Conservation (phyloP, 2,113 vertebrate species). For the Nothobranchius kuhntae region DNA sequence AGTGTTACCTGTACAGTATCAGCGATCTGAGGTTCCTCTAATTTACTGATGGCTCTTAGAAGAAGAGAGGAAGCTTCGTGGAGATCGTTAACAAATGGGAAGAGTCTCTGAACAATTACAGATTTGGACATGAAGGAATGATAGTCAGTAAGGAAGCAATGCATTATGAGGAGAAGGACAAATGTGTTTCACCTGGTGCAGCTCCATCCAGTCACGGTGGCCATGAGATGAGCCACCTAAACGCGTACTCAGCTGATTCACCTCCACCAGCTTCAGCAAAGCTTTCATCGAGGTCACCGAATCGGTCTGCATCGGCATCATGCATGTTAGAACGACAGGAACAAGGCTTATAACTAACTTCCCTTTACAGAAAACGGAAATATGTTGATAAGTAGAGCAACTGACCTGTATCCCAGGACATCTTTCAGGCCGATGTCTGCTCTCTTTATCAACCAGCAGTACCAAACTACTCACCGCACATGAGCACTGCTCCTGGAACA, state of each 20-base stretch:
- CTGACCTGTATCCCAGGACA: conserved; percentile 83
- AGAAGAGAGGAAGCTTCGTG: conserved; percentile 79
- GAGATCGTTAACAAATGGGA: conserved; percentile 83
- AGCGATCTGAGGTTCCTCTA: conserved; percentile 65
- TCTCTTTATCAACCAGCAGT: conserved; percentile 85
- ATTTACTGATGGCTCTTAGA: conserved; percentile 78
- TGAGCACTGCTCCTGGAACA: conserved; percentile 68
- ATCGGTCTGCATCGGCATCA: conserved; percentile 79
- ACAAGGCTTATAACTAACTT: background rate
- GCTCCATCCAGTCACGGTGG: conserved; percentile 88
- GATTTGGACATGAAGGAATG: background rate
- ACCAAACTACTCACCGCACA: conserved; percentile 76
- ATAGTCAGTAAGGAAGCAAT: background rate
- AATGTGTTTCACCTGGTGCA: conserved; percentile 84
- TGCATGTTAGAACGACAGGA: conserved; percentile 3
- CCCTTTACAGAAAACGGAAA: no score
- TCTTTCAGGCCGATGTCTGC: conserved; percentile 69
- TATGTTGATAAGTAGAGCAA: background rate
- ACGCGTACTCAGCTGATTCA: conserved; percentile 80
- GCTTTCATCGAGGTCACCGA: conserved; percentile 82
- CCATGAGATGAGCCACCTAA: conserved; percentile 84
- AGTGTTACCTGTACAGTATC: conserved; percentile 81
- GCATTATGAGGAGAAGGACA: background rate
- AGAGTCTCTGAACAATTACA: conserved; percentile 82
- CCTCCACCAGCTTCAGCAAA: conserved; percentile 83